phyloP scores from a whole-genome alignment of 2,888 invertebrate species.

The Hipparchia semele region DNA sequence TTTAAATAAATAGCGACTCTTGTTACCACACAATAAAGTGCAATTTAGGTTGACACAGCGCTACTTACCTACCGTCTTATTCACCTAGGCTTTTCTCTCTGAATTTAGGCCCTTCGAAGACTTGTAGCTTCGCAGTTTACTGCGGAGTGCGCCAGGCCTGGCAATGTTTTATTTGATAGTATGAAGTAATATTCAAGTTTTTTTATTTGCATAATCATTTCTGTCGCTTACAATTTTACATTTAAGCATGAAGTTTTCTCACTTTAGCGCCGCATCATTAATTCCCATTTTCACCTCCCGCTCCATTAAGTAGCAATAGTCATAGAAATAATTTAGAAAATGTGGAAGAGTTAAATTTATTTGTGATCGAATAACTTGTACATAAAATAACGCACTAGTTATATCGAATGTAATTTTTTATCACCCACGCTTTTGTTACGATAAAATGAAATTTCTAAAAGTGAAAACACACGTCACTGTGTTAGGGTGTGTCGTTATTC shows the following conservation, averaged over 20 bases:
- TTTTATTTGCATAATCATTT: not conserved
- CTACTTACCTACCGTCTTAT: too few species aligned
- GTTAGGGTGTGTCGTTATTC: too few species aligned
- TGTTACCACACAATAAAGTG: too few species aligned
- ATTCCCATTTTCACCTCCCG: not conserved
- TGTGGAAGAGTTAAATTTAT: slow-evolving; percentile 25
- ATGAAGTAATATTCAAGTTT: not conserved
- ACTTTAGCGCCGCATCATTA: not conserved
- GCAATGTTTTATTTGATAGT: too few species aligned
- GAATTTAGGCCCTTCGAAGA: too few species aligned
- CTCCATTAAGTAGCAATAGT: slow-evolving; percentile 18
- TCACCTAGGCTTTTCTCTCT: too few species aligned
- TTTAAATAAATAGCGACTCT: too few species aligned
- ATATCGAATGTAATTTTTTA: slow-evolving; percentile 32
- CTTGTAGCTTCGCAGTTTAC: too few species aligned
- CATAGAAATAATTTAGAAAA: slow-evolving; percentile 28
- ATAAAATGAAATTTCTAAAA: slow-evolving; percentile 41
- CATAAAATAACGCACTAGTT: slow-evolving; percentile 24
- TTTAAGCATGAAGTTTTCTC: not conserved
- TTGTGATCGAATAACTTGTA: slow-evolving; percentile 26
- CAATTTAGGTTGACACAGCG: too few species aligned
- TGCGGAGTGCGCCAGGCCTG: too few species aligned
- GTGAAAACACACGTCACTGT: not conserved
- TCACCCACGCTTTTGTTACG: slow-evolving; percentile 26
- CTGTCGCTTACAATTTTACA: too few species aligned